Evolutionary conservation across 2,797 vertebrate species (phyloP), one percentile per base, ranked within the genome.

Genomic region (Molossus alvarezi): DNA sequence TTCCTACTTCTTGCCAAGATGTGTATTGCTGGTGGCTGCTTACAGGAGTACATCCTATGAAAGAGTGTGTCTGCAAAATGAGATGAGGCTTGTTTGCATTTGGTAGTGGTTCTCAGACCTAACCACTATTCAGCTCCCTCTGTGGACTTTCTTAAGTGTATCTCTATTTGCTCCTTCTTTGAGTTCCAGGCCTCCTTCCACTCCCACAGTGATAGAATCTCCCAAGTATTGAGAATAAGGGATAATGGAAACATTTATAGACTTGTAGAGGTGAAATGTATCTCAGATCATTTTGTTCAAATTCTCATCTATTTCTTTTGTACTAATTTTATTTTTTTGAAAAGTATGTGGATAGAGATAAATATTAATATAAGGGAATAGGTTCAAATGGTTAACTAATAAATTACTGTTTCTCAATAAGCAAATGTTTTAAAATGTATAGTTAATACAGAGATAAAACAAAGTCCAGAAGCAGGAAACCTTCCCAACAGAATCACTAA

Each of bases 261-360:
- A 80, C 65, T 62, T 95, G 18, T 3, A 65, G 27, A 87, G 17
- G 84, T 27, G 20, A 67, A 71, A 62, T 10, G 9, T 14, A 13
- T 53, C 84, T 48, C 17, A 60, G 79, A n/a, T 91, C n/a, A 37
- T 58, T 94, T 83, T 93, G 83, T 91, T 55, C 14, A 75, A 55
- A 85, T 14, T 21, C 27, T 80, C 55, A 12, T 62, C 60, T 80
- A 13, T 91, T 91, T 90, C 48, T 75, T 87, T 76, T n/a, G 17
- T 48, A n/a, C 41, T 80, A 27, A 64, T 72, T 33, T 76, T 51
- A 84, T 51, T 76, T 92, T 81, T 25, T 79, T 91, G 58, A 79
- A 86, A 88, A 60, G 23, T 5, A 3, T 37, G 45, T 84, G 14
- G 60, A 20, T 86, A 80, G 64, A 91, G 72, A 45, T 84, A 72